These are phyloP conservation scores for Neodiprion pinetum DNA, from an alignment of 1,140 invertebrate genomes.

Conservation along the genomic window DNA sequence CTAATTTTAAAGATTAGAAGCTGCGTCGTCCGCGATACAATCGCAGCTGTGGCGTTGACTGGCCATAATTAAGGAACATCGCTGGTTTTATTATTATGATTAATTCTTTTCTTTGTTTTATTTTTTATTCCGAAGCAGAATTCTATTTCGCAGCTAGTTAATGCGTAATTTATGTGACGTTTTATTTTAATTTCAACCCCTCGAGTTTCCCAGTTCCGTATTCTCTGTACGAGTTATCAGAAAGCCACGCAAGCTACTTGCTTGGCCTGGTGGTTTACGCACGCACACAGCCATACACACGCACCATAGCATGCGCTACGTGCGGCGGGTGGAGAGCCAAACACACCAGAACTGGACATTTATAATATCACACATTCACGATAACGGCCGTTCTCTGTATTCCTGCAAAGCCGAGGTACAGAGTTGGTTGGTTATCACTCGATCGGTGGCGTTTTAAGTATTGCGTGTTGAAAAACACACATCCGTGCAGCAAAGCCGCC, in stretches of 20 bases:
- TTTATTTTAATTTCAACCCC: constrained; percentile 14
- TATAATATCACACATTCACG: constrained; percentile 7
- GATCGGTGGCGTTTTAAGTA: constrained; percentile 7
- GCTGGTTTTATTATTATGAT: too few species aligned
- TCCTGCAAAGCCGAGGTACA: neutral
- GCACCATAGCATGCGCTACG: constrained; percentile 1
- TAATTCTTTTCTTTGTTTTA: too few species aligned
- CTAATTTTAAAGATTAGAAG: too few species aligned
- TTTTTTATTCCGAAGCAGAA: neutral
- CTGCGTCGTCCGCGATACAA: too few species aligned
- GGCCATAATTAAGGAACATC: too few species aligned
- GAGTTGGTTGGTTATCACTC: neutral
- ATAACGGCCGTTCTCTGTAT: constrained; percentile 7
- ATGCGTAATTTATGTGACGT: constrained; percentile 15
- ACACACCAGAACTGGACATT: neutral
- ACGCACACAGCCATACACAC: neutral
- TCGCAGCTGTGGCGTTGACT: too few species aligned
- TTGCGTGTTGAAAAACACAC: constrained; percentile 7
- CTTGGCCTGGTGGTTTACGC: neutral
- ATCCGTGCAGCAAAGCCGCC: neutral
- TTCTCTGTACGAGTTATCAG: constrained; percentile 7
- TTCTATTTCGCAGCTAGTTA: neutral
- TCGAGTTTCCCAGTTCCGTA: neutral
- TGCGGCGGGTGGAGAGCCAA: neutral
- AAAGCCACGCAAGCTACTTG: constrained; percentile 11